These are phyloP conservation scores for Microctonus hyperodae DNA, from an alignment of 2,888 invertebrate species.

Conservation along the genomic window DNA sequence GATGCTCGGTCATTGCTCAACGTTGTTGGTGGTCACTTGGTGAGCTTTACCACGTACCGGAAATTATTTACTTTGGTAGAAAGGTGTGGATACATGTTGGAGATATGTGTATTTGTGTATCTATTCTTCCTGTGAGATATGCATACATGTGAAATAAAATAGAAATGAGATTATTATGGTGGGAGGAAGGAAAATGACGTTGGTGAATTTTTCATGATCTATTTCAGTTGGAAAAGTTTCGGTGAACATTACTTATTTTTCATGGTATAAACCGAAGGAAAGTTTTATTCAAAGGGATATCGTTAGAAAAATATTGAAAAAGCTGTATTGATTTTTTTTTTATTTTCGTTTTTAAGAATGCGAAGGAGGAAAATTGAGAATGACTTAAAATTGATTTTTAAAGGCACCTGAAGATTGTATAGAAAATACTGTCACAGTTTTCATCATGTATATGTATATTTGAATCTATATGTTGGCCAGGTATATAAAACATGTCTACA, in stretches of 20 bases:
- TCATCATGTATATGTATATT: conserved; percentile 5
- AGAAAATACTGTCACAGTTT: conserved; percentile 18
- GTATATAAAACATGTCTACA: too few relatives aligned
- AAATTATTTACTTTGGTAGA: conserved; percentile 25
- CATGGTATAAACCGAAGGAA: too few relatives aligned
- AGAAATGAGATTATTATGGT: background rate
- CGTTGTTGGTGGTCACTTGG: conserved; percentile 30
- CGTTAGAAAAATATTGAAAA: conserved; percentile 4
- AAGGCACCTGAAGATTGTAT: conserved; percentile 13
- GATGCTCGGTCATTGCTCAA: conserved; percentile 33
- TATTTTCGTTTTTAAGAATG: background rate
- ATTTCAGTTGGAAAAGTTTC: background rate
- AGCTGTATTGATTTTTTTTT: conserved; percentile 1
- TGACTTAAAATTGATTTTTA: conserved; percentile 6
- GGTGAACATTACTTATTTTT: background rate
- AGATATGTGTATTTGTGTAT: background rate
- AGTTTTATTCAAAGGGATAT: conserved; percentile 4
- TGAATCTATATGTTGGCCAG: too few relatives aligned
- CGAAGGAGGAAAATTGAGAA: background rate
- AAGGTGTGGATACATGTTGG: background rate
- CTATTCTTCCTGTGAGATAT: too few relatives aligned
- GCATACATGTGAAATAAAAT: too few relatives aligned
- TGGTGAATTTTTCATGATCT: background rate
- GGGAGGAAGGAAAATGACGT: background rate
- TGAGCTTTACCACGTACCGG: conserved; percentile 23